A percentile compares a stretch with the other conserved stretches of the same genome.
phyloP scores from a whole-genome alignment of 2,888 invertebrate genomes.

The Microchrysa polita region DNA sequence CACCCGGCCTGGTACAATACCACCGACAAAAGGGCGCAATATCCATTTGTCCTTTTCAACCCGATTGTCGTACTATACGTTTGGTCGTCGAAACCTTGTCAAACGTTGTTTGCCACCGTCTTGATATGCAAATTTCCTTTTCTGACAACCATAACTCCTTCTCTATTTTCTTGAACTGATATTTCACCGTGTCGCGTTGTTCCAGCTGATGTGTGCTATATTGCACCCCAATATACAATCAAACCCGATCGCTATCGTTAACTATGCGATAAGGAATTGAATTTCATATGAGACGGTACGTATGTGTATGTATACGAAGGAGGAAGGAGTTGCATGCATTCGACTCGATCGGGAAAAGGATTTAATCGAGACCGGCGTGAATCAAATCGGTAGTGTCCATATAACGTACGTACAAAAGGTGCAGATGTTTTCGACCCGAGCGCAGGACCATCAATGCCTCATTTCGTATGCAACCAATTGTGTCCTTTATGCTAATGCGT shows the following conservation, averaged over 20 bases:
- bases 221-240: slow-evolving; percentile 30
- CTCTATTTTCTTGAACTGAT: slow-evolving; percentile 13
- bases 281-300: slow-evolving; percentile 24
- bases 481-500: slow-evolving; percentile 31
- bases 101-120: slow-evolving; percentile 39
- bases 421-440: slow-evolving; percentile 16
- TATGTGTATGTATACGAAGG: too few species aligned
- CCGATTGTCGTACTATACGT: not conserved
- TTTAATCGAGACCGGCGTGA: slow-evolving; percentile 19
- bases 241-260: slow-evolving; percentile 42
- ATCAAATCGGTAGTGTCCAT: slow-evolving; percentile 34
- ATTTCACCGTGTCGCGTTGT: not conserved
- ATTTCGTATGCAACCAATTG: slow-evolving; percentile 36
- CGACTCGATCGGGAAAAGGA: not conserved
- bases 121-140: slow-evolving; percentile 41
- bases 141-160: slow-evolving; percentile 30
- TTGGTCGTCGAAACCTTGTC: slow-evolving; percentile 32
- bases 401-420: not conserved
- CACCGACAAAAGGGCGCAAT: slow-evolving; percentile 41
- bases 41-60: slow-evolving; percentile 36
- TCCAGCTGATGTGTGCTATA: slow-evolving; percentile 12
- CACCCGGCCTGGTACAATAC: slow-evolving; percentile 35
- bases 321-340: slow-evolving; percentile 7
- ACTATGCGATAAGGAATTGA: slow-evolving; percentile 42
- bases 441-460: slow-evolving; percentile 16